Percentiles rank a stretch among this genome's conserved stretches.
Evolutionary conservation across 2,113 vertebrate species (phyloP).

Genomic region (Albula goreensis): DNA sequence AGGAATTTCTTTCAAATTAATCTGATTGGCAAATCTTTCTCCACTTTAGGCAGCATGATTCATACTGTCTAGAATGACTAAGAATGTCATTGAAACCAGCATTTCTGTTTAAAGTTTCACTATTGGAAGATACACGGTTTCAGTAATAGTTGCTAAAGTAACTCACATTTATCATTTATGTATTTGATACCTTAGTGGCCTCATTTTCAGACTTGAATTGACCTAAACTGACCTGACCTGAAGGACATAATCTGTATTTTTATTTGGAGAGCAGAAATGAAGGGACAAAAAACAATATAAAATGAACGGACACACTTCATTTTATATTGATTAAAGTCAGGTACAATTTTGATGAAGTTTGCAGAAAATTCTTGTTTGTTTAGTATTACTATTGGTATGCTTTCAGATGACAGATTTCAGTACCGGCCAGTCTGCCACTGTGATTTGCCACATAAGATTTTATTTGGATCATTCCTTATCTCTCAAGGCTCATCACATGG

Average conservation of each 20-base stretch:
- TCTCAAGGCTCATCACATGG: no score
- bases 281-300: no score
- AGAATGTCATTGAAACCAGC: not conserved
- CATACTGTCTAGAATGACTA: no score
- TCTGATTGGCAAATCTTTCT: no score
- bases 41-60: no score
- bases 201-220: not conserved
- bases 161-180: not conserved
- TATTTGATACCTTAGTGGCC: not conserved
- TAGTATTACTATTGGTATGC: not conserved
- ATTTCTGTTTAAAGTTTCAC: no score
- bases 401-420: not conserved
- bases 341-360: not conserved
- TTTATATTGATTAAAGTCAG: not conserved
- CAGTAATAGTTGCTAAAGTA: not conserved
- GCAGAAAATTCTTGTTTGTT: not conserved
- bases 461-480: no score
- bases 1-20: no score
- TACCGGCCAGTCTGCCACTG: not conserved
- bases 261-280: not conserved
- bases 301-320: not conserved
- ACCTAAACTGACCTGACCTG: not conserved
- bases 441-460: not conserved
- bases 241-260: not conserved
- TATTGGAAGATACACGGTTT: no score